phyloP scores from a whole-genome alignment of 2,888 invertebrate genomes.

The Ornithoptera alexandrae region DNA sequence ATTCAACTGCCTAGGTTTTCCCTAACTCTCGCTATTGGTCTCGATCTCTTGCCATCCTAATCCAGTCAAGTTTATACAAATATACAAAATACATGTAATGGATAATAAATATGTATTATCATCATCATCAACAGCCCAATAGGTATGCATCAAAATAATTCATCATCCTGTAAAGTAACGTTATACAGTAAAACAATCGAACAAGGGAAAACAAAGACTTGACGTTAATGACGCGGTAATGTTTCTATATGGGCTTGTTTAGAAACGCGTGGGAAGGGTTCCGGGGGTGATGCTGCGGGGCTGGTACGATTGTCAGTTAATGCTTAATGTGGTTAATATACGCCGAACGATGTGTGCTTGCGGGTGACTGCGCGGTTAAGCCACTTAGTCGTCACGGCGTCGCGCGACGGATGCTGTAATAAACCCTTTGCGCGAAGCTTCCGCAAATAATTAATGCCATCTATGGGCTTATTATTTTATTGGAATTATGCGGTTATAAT shows the following conservation, averaged over 20 bases:
- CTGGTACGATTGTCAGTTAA: slow-evolving; percentile 29
- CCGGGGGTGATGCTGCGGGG: slow-evolving; percentile 12
- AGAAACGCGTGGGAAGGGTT: slow-evolving; percentile 13
- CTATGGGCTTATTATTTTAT: slow-evolving; percentile 11
- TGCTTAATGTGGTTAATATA: slow-evolving; percentile 35
- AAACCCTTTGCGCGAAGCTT: slow-evolving; percentile 14
- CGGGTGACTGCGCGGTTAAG: slow-evolving; percentile 26
- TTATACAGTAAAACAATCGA: not conserved
- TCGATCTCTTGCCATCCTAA: too few relatives aligned
- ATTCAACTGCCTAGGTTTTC: too few relatives aligned
- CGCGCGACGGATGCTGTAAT: slow-evolving; percentile 18
- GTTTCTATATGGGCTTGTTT: slow-evolving; percentile 23
- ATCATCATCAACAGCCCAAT: too few relatives aligned
- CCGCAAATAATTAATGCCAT: slow-evolving; percentile 13
- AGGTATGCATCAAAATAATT: too few relatives aligned
- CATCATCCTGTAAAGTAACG: not conserved
- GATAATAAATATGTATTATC: too few relatives aligned
- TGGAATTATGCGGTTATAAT: slow-evolving; percentile 5
- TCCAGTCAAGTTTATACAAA: too few relatives aligned
- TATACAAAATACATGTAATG: too few relatives aligned
- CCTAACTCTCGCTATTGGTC: too few relatives aligned
- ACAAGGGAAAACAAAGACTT: slow-evolving; percentile 13
- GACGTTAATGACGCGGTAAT: slow-evolving; percentile 19
- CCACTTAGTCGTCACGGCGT: slow-evolving; percentile 18
- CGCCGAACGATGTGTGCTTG: slow-evolving; percentile 19